Conservation (phyloP, 2,888 invertebrate species). For the Creontiades dilutus region DNA sequence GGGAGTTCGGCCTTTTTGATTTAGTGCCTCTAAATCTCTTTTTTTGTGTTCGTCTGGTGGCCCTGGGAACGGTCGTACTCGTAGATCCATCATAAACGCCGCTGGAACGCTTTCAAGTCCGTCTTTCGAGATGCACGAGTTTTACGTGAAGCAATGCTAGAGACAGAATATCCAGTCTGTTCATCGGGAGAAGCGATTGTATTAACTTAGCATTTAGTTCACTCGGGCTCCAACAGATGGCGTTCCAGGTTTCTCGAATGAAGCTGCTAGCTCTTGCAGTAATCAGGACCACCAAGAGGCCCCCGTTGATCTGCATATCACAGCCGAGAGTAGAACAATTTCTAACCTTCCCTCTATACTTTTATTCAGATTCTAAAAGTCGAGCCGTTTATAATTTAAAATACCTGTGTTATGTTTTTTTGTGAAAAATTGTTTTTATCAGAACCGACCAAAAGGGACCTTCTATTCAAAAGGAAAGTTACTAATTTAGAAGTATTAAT, state of each 20-base stretch:
- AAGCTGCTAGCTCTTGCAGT: no score
- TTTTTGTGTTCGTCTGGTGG: background rate
- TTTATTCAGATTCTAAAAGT: no score
- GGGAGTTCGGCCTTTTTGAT: slow-evolving; percentile 7
- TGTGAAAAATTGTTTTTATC: no score
- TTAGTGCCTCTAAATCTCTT: background rate
- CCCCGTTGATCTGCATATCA: no score
- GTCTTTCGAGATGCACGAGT: background rate
- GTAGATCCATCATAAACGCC: background rate
- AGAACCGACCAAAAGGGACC: no score
- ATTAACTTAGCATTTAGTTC: background rate
- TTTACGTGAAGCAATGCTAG: background rate
- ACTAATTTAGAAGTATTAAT: no score
- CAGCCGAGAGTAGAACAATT: no score
- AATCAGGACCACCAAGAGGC: background rate
- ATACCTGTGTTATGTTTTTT: no score
- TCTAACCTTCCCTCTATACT: no score
- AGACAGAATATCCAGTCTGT: background rate
- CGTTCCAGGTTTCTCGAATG: background rate
- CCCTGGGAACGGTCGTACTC: background rate
- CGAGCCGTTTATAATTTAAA: no score
- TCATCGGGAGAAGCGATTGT: background rate
- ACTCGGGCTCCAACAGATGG: background rate
- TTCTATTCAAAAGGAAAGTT: no score
- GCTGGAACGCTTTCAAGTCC: background rate